Evolutionary conservation across 37 sponge, comb jelly and placozoan genomes (phyloP), one percentile per base, ranked within the genome.

Genomic region (Halichondria panicea): DNA sequence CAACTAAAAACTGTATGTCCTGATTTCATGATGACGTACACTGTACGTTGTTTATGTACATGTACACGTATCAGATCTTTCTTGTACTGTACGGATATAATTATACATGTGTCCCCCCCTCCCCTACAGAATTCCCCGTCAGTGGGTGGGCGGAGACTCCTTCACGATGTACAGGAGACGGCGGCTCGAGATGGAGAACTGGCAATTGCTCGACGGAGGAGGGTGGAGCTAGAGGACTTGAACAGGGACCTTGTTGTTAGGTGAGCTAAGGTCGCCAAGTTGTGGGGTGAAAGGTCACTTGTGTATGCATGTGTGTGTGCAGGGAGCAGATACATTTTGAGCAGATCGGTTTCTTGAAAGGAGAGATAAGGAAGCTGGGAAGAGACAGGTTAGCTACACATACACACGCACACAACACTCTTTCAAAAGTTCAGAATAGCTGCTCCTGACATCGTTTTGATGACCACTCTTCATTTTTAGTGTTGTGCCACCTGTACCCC

Each of bases 291-390:
- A 7, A 31, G 58, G 27, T 55, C 36, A 31, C 54, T 33, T 22
- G 24, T 72, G 55, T 6, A 31, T 50, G 57, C 43, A 54, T 72
- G 57, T 32, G 4, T 44, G 22, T 37, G 22, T 4, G 4, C 22
- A 91, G 92, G 54, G 92, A 91, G 42, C 73, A 82, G 59, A 80
- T 55, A 40, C 79, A 86, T 7, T 24, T 76, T 6, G 92, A 91
- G 34, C 87, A 87, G 68, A 53, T 19, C 18, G 56, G n/a, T 33
- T 65, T 82, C n/a, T 33, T 91, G 22, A 91, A 91, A 45, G 77
- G 63, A 43, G 88, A 87, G 50, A 91, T 91, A 18, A 79, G 92
- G 46, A 91, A 91, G 76, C 77, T 87, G 30, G 87, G 81, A 64
- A 76, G 92, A 84, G 87, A 87, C 76, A 81, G 87, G 91, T 90